Base-by-base conservation (phyloP, 2,888 invertebrate species). In the Mesopsocus fuscifrons region DNA sequence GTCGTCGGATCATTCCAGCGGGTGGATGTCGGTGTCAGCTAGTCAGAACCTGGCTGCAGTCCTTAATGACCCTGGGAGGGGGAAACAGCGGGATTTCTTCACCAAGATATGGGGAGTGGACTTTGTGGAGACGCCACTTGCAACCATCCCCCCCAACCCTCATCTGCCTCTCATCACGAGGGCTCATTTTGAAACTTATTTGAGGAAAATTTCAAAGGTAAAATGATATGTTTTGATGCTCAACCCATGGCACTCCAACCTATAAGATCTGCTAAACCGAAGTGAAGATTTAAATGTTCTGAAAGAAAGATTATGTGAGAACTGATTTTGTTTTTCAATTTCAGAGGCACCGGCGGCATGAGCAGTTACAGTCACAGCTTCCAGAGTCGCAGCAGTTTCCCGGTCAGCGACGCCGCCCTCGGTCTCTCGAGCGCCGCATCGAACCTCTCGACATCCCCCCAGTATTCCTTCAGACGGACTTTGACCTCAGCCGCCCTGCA, bases 51-150 rank as follows among this genome's bases (percentile, higher is more conserved):
- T 97, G 49, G 88, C 95, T 30, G 91, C 94, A 45, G 91, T 91
- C 50, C 69, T 97, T 48, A 95, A 94, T 64, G 94, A 97, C 62
- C 95, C 95, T 0, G 78, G 80, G 48, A 77, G 80, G 56, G 82
- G 91, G 50, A 95, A 91, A 62, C 83, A 63, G 60, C 59, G 57
- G 53, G 70, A 92, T 60, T 89, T 98, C 57, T 92, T 98, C 56
- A 92, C 92, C 0, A 89, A 88, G 60, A 91, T 91, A 47, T 98
- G 97, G 97, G 97, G 98, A 34, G 94, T 94, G 54, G 70, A 74
- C 46, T 98, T 98, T 62, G 73, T 89, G 16, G 92, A 92, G 48
- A 54, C 53, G 32, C 18, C 18, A 4, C 8, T 6, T 26, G 67
- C 71, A 20, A 72, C 76, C 35, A 73, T 92, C 52, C 71, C 76